Base-by-base conservation (phyloP, 2,113 vertebrate species). In the Stegastes partitus region DNA sequence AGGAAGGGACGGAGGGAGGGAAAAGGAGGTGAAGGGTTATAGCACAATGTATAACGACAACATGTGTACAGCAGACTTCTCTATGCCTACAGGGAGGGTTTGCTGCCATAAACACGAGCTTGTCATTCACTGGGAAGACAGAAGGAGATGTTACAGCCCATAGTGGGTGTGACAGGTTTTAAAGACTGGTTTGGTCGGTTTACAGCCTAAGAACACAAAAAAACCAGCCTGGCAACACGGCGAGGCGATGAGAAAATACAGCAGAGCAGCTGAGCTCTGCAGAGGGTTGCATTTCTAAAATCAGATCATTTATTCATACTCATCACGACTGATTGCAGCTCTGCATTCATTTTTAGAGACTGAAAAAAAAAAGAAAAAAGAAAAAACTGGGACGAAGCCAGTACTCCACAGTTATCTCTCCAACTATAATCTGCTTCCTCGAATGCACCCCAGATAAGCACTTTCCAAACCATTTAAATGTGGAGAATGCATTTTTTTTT, bases 131-230 rank as follows among this genome's bases (percentile, higher is more conserved):
- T 50, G 64, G 63, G 77, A 83, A 68, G 77, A 74, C 68, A 91
- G 81, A 78, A 61, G 72, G 80, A 79, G 81, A 77, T 80, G 77
- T 82, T 89, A 64, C 44, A 54, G 72, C 70, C 47, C 55, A 49
- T 1, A 54, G 64, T 70, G 88, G 90, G 91, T 61, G 88, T 82
- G 86, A 74, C 81, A 5, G 67, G 9, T 53, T 87, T 87, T 86
- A 89, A 92, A 87, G 84, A 94, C 93, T 37, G 85, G 91, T 94
- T 92, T 74, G 83, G 84, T 87, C 0, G 25, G 83, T 92, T 93
- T 79, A 74, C 25, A 16, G 79, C 68, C 85, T 61, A 37, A 67
- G 63, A 73, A 74, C 53, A 49, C 37, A 71, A 28, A 67, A 55
- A 72, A 88, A 84, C 53, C 54, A 68, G 82, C 57, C 62, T 39